Conservation (phyloP, 2,797 vertebrate genomes). For the Intellagama lesueurii region DNA sequence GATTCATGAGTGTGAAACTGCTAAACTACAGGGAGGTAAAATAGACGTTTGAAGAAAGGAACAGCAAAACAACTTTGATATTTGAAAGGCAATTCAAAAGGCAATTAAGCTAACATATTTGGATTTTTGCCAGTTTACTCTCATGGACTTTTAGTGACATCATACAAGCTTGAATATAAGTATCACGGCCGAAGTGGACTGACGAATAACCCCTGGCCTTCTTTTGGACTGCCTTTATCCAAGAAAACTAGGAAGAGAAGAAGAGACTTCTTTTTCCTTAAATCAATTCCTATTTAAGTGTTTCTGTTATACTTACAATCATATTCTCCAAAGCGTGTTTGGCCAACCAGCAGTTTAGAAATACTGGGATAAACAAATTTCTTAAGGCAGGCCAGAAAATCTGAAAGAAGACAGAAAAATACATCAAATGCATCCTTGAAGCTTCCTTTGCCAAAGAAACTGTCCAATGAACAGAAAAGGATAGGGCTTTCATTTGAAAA, state of each 20-base stretch:
- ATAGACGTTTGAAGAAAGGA: background rate
- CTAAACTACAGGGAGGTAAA: background rate
- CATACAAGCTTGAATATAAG: background rate
- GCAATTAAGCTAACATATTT: constrained; percentile 6
- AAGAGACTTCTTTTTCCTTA: background rate
- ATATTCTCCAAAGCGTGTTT: constrained; percentile 87
- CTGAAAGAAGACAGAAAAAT: constrained; percentile 68
- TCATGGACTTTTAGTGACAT: background rate
- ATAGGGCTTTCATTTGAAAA: constrained; percentile 19
- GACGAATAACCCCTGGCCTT: background rate
- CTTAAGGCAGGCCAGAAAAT: constrained; percentile 85
- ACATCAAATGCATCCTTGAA: constrained; percentile 42
- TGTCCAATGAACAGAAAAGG: constrained; percentile 35
- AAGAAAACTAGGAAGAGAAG: background rate
- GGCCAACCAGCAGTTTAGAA: constrained; percentile 86
- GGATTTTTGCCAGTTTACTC: background rate
- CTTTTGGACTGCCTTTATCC: background rate
- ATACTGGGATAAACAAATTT: constrained; percentile 85
- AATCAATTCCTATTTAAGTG: constrained; percentile 5
- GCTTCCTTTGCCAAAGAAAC: constrained; percentile 54
- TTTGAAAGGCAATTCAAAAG: constrained; percentile 16
- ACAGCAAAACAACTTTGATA: background rate
- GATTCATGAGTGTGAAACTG: background rate
- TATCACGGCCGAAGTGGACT: background rate
- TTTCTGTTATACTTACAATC: constrained; percentile 82